Evolutionary conservation across 2,113 vertebrate genomes (phyloP), one percentile per base, ranked within the genome.

Genomic region (Fregata magnificens): DNA sequence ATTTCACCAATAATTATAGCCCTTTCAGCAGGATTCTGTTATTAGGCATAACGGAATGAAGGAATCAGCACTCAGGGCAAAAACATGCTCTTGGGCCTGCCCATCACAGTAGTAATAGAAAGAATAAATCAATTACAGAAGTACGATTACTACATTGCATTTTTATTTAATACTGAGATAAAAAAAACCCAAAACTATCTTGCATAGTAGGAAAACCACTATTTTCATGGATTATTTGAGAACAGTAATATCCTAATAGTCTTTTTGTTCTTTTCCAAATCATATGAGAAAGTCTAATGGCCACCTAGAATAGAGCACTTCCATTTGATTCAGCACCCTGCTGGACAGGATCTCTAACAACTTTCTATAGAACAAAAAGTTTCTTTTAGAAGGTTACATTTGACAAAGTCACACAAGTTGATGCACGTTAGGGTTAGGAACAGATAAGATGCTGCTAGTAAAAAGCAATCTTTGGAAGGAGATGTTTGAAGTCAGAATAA

Each of bases 261-360:
- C 34, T 45, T 47, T 63, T 69, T 42, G 38, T 66, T 76, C 52
- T 76, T 83, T 74, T 74, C 50, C 34, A 76, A 86, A 59, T 45
- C 82, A 34, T 12, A 42, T 2, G n/a, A 42, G 61, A 28, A 44
- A 72, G 69, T 38, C 50, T 71, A 56, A 55, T 0, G 4, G 32
- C 24, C 13, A 29, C 55, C 4, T 47, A 8, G 38, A 50, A 13
- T 44, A 17, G 5, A 16, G 13, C 55, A 10, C 15, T 59, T 19
- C 29, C 12, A 12, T 28, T n/a, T 0, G 0, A 58, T 11, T 53
- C 40, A 5, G 26, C 22, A 66, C 18, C 5, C 3, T 26, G 5
- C 19, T 1, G 6, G 16, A 49, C 16, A 21, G 38, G 13, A 50
- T 53, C 62, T 56, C 36, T 6, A 22, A 62, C 18, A 32, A 29